phyloP scores from a whole-genome alignment of 2,113 vertebrate species.

The Zeus faber region DNA sequence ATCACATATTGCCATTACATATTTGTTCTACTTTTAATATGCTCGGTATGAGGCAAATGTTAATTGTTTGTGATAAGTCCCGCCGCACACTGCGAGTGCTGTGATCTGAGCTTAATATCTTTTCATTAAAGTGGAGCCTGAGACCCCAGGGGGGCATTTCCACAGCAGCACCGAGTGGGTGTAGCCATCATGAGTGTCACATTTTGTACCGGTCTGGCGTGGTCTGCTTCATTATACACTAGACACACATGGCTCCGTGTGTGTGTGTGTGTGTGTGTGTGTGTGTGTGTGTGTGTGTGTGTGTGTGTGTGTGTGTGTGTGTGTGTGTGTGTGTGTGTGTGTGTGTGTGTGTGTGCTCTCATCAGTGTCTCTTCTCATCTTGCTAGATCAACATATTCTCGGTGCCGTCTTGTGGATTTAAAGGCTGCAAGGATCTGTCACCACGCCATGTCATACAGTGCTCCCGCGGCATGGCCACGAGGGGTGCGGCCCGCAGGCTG shows the following conservation, averaged over 20 bases:
- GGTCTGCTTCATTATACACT: conserved; percentile 41
- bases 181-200: conserved; percentile 20
- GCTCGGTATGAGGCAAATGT: no score
- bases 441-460: neutral
- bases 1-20: no score
- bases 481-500: no score
- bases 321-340: neutral
- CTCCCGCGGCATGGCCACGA: no score
- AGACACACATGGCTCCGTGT: neutral
- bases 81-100: no score
- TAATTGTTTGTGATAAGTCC: no score
- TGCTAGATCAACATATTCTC: neutral
- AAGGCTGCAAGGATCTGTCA: neutral
- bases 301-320: no score
- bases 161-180: conserved; percentile 24
- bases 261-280: neutral
- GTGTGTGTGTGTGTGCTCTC: conserved; percentile 7
- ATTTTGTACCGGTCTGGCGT: conserved; percentile 33
- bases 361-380: no score
- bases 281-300: neutral
- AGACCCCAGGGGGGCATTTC: conserved; percentile 51
- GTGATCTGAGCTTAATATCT: no score
- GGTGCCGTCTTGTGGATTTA: neutral
- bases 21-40: no score
- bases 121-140: conserved; percentile 8